Evolutionary conservation across 2,797 vertebrate genomes (phyloP), one percentile per base, ranked within the genome.

Genomic region (Natrix natrix): DNA sequence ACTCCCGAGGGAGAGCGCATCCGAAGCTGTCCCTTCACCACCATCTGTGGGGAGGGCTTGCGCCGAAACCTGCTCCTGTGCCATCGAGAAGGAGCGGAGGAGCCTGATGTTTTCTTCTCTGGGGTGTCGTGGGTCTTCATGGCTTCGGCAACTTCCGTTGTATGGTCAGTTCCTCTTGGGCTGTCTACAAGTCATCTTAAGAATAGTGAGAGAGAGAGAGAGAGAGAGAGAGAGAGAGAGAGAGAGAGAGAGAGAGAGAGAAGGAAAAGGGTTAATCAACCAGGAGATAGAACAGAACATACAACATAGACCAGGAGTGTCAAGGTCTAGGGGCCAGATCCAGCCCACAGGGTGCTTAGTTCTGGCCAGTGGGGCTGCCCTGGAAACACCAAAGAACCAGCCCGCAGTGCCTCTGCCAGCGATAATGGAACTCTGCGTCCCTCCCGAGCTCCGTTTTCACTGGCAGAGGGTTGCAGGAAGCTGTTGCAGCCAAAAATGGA

Each of bases 1-100:
- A 98, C 98, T 86, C 99, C 99, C 0, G 99, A 98, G 0, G 98
- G 96, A 0, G 99, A 99, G 94, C 98, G 98, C 96, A 99, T 98
- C 92, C 99, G 99, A 93, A 99, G 98, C 96, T 98, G 98, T 20
- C 98, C 99, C 91, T 97, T 98, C 95, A 98, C 97, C 0, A 95
- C 91, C 0, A 97, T 92, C 59, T 97, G 97, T 0, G 95, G 88
- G 0, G 97, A 94, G 88, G 96, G 74, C 93, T 96, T 96, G 97
- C 93, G 98, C 94, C 95, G 98, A 97, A 95, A 98, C 98, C 96
- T 95, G 95, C 93, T 98, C 92, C 94, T 97, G 90, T 86, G 98
- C 97, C 95, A 98, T 96, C 92, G 95, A 0, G 95, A 24, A 0
- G 94, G 94, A 17, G 60, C 1, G 0, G 87, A 56, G 32, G 96